These are phyloP conservation scores for Rutilus rutilus DNA, from an alignment of 2,113 vertebrate genomes.

Conservation along the genomic window DNA sequence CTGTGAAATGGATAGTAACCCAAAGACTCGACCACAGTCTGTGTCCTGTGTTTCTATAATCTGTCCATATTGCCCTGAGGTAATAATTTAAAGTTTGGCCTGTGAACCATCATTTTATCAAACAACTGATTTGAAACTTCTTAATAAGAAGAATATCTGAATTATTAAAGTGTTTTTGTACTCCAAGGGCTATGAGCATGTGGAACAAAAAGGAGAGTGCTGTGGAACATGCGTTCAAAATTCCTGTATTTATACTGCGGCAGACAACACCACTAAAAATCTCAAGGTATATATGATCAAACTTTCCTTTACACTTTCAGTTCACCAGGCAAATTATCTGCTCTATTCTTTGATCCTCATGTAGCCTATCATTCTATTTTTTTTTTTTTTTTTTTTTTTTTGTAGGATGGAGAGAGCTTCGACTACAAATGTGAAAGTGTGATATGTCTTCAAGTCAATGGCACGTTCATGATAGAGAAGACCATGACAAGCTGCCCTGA, in stretches of 20 bases:
- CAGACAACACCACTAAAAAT: slow-evolving; percentile 43
- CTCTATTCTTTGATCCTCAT: not conserved
- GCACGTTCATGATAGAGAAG: slow-evolving; percentile 48
- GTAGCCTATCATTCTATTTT: not conserved
- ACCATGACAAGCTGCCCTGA: slow-evolving; percentile 58
- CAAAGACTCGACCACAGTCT: slow-evolving; percentile 42
- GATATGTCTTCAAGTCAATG: slow-evolving; percentile 66
- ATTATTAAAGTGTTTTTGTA: not conserved
- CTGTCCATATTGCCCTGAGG: slow-evolving; percentile 74
- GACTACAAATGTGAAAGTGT: slow-evolving; percentile 61
- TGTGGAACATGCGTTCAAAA: slow-evolving; percentile 77
- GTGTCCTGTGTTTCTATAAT: slow-evolving; percentile 62
- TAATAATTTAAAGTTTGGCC: slow-evolving; percentile 66
- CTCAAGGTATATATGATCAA: slow-evolving; percentile 64
- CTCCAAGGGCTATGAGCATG: not conserved
- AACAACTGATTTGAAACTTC: not conserved
- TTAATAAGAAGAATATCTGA: not conserved
- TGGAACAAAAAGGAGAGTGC: slow-evolving; percentile 68
- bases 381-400: not conserved
- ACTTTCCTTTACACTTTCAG: not conserved
- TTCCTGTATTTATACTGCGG: slow-evolving; percentile 44
- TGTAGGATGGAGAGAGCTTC: slow-evolving; percentile 18
- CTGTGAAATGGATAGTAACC: slow-evolving; percentile 70
- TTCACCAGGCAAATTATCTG: not conserved
- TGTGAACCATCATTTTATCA: not conserved